These are phyloP conservation scores for Campylomormyrus numenius DNA, from an alignment of 2,113 vertebrate species.

Conservation along the genomic window DNA sequence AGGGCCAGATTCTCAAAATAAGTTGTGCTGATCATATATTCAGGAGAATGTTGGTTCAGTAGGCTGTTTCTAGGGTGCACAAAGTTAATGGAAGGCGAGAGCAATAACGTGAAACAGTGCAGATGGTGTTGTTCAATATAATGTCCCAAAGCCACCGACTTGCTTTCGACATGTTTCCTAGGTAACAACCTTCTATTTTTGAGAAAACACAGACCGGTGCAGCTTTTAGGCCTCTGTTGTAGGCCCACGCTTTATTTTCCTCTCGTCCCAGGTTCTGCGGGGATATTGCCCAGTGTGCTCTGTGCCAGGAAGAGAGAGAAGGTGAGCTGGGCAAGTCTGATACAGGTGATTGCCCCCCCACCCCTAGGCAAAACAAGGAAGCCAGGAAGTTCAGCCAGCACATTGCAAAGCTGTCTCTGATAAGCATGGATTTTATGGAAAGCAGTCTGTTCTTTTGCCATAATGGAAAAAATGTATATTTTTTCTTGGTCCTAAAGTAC, in stretches of 20 bases:
- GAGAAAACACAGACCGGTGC: constrained; percentile 41
- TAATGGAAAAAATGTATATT: not conserved
- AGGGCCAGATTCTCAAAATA: not conserved
- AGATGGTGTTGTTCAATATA: constrained; percentile 37
- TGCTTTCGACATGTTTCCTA: constrained; percentile 51
- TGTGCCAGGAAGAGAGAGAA: constrained; percentile 23
- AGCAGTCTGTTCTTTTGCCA: not conserved
- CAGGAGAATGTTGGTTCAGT: not conserved
- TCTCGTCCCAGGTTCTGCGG: constrained; percentile 10
- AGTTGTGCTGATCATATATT: not conserved
- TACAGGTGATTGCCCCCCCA: not conserved
- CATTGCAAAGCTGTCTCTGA: not conserved
- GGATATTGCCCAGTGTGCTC: constrained; percentile 46
- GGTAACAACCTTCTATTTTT: constrained; percentile 52
- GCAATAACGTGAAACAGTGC: constrained; percentile 15
- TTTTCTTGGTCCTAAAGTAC: not conserved
- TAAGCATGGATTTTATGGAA: not conserved
- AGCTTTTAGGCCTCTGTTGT: constrained; percentile 41
- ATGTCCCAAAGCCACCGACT: constrained; percentile 34
- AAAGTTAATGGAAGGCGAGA: constrained; percentile 9
- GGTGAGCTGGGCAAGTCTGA: not conserved
- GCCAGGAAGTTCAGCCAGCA: not conserved
- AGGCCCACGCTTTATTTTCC: not conserved
- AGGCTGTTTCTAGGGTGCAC: constrained; percentile 9
- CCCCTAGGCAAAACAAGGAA: not conserved